A percentile compares a stretch with the other conserved stretches of the same genome.
Conservation (phyloP, 2,113 vertebrate genomes). For the Atractosteus spatula region DNA sequence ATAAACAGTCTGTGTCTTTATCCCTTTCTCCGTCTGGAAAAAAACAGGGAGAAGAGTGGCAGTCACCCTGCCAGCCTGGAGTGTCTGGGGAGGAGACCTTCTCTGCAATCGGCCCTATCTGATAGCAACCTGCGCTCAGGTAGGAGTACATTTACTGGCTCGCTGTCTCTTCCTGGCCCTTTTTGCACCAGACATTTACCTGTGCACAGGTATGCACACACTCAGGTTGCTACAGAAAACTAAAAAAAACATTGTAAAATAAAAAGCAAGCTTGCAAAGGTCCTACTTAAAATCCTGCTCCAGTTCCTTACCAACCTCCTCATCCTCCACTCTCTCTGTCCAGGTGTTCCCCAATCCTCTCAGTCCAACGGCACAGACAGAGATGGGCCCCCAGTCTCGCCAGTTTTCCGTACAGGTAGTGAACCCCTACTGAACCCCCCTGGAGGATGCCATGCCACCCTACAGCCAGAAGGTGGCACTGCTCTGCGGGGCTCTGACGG, state of each 20-base stretch:
- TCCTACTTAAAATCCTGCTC: too few relatives aligned
- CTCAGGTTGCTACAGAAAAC: too few relatives aligned
- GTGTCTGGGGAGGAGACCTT: constrained; percentile 59
- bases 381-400: constrained; percentile 45
- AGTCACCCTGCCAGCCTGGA: constrained; percentile 80
- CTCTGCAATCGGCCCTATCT: constrained; percentile 69
- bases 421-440: constrained; percentile 69
- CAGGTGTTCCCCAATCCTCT: constrained; percentile 46
- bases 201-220: too few relatives aligned
- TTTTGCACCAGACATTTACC: too few relatives aligned
- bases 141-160: constrained; percentile 26
- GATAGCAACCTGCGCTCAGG: constrained; percentile 67
- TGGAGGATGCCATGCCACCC: constrained; percentile 33
- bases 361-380: constrained; percentile 31
- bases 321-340: constrained; percentile 1
- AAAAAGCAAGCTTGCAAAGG: too few relatives aligned
- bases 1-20: too few relatives aligned
- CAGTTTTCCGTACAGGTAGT: constrained; percentile 74
- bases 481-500: constrained; percentile 75
- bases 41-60: constrained; percentile 65
- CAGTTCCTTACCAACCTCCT: too few relatives aligned
- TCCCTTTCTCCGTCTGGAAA: constrained; percentile 12
- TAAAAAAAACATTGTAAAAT: too few relatives aligned
- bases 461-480: constrained; percentile 43
- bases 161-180: too few relatives aligned